Percentiles rank a stretch among this genome's conserved stretches.
These are phyloP conservation scores for Pseudopodoces humilis DNA, from an alignment of 2,113 vertebrate genomes.

Conservation along the genomic window DNA sequence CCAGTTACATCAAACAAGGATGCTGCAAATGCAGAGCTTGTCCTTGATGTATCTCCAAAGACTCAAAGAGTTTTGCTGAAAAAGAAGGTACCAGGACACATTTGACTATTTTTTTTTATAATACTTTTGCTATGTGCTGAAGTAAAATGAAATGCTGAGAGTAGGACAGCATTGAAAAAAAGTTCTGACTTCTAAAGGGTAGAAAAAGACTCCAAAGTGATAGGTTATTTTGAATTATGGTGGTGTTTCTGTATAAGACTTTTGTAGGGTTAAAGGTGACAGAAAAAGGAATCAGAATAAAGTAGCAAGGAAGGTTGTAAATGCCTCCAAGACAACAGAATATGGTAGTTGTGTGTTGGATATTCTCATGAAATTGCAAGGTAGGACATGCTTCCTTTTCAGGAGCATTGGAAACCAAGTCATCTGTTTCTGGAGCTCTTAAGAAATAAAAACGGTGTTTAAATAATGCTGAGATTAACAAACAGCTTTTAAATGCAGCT, in stretches of 20 bases:
- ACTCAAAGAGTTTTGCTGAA: conserved; percentile 94
- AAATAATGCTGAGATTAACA: background rate
- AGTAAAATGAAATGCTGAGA: background rate
- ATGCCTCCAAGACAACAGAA: background rate
- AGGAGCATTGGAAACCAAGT: background rate
- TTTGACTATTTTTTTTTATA: background rate
- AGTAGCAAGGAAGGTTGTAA: background rate
- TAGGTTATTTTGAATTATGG: background rate
- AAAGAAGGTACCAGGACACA: conserved; percentile 84
- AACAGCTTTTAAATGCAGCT: background rate
- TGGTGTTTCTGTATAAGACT: background rate
- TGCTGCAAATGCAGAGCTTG: conserved; percentile 84
- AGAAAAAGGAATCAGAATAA: background rate
- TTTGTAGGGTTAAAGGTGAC: background rate
- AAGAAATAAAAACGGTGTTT: background rate
- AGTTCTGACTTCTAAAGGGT: background rate
- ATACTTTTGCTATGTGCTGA: background rate
- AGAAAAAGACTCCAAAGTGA: background rate
- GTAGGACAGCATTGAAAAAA: background rate
- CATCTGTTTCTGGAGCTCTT: background rate
- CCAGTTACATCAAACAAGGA: conserved; percentile 79
- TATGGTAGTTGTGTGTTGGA: background rate
- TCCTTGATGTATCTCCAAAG: conserved; percentile 92
- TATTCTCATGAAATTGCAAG: background rate
- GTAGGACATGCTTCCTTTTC: background rate